Evolutionary conservation across 2,888 invertebrate species (phyloP).

Genomic region (Cryptocephalus primarius): DNA sequence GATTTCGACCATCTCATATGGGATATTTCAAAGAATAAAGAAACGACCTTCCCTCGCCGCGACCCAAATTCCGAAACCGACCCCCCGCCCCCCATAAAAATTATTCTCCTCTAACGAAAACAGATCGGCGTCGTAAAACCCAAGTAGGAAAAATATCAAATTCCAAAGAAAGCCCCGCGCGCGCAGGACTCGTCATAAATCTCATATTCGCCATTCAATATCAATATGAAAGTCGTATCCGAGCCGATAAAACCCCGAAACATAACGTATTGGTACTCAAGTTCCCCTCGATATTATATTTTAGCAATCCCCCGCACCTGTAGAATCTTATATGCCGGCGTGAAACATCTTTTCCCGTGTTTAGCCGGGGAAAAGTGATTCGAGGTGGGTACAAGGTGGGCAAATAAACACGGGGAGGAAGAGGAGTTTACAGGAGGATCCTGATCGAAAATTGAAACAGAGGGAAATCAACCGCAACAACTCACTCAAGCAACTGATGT

Average conservation of each 20-base stretch:
- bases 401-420: too few species aligned
- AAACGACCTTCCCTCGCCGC: too few species aligned
- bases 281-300: constrained; percentile 34
- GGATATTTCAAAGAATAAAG: too few species aligned
- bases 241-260: constrained; percentile 30
- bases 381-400: too few species aligned
- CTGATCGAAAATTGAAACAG: too few species aligned
- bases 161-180: not conserved
- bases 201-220: constrained; percentile 26
- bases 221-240: constrained; percentile 31
- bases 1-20: too few species aligned
- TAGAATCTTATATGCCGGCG: constrained; percentile 27
- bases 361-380: too few species aligned
- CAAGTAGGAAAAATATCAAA: not conserved
- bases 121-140: not conserved
- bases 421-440: too few species aligned
- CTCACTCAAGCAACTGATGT: too few species aligned
- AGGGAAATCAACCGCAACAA: too few species aligned
- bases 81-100: not conserved
- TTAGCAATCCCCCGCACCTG: constrained; percentile 33
- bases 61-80: too few species aligned
- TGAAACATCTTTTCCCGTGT: constrained; percentile 13
- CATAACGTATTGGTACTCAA: constrained; percentile 33
- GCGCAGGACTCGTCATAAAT: constrained; percentile 20
- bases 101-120: not conserved